These are phyloP conservation scores for Orientallactaga sibirica DNA, from an alignment of 2,797 vertebrate genomes.

Conservation along the genomic window DNA sequence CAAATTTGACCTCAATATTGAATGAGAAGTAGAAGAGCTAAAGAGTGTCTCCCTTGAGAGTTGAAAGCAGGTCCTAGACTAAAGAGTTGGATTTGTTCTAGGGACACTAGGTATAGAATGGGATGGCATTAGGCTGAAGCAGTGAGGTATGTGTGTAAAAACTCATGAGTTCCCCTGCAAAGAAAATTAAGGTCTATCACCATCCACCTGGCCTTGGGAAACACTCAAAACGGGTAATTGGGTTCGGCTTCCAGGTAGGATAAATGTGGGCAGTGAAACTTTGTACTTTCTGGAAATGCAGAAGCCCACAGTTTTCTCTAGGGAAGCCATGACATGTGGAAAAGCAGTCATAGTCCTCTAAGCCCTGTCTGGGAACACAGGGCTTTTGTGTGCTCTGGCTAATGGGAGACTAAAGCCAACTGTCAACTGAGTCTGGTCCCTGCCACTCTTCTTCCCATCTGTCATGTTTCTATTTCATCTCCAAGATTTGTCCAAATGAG, in stretches of 20 bases:
- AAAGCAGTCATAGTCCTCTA: neutral
- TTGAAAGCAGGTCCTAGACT: neutral
- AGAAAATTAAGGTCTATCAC: neutral
- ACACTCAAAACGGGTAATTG: too few relatives aligned
- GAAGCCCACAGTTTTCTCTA: neutral
- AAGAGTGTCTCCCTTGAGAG: neutral
- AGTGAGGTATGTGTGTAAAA: neutral
- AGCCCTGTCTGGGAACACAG: neutral
- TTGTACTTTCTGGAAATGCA: neutral
- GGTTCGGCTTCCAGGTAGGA: neutral
- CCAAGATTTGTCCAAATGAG: neutral
- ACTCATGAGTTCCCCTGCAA: neutral
- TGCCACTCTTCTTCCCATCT: neutral
- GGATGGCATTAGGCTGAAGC: too few relatives aligned
- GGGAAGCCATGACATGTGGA: neutral
- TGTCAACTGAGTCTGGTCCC: neutral
- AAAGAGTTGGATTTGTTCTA: neutral
- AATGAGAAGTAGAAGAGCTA: neutral
- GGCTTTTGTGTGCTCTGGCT: neutral
- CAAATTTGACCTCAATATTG: neutral
- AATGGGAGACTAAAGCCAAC: conserved; percentile 18
- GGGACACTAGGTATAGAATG: neutral
- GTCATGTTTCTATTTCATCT: neutral
- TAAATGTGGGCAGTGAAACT: neutral
- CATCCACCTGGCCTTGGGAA: neutral